These are phyloP conservation scores for Lithophane socia DNA, from an alignment of 2,888 invertebrate species.

Conservation along the genomic window DNA sequence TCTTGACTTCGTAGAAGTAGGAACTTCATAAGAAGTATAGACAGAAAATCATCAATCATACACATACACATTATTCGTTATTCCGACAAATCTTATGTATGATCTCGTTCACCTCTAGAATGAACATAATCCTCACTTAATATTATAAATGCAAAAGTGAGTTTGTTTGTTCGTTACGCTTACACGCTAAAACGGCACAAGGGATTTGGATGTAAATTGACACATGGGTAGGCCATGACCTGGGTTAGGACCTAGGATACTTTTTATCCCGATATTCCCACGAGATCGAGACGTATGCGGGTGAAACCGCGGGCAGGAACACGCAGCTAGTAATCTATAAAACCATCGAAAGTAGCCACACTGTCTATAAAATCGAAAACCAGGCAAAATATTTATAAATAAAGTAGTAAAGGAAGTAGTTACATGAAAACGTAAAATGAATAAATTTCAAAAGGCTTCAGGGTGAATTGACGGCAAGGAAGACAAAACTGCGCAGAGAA, in stretches of 20 bases:
- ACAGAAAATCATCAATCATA: not conserved
- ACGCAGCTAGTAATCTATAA: too few species aligned
- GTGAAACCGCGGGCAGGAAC: too few species aligned
- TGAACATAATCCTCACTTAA: too few species aligned
- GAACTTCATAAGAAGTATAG: not conserved
- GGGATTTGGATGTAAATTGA: too few species aligned
- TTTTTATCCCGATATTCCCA: too few species aligned
- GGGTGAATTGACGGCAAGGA: slow-evolving; percentile 1
- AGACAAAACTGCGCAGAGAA: slow-evolving; percentile 13
- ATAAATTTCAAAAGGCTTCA: slow-evolving; percentile 2
- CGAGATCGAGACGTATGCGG: too few species aligned
- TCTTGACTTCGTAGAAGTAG: not conserved
- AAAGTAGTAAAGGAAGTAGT: not conserved
- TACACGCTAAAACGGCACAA: too few species aligned
- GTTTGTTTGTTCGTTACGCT: too few species aligned
- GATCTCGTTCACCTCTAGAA: not conserved
- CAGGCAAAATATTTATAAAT: not conserved
- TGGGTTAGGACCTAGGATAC: too few species aligned
- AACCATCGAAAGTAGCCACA: not conserved
- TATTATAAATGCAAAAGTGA: too few species aligned
- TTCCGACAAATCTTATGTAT: not conserved
- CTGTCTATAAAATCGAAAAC: not conserved
- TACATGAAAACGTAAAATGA: not conserved
- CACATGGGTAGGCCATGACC: too few species aligned
- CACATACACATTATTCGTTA: too few species aligned